Conservation (phyloP, 1,140 invertebrate species). For the Adelges cooleyi region DNA sequence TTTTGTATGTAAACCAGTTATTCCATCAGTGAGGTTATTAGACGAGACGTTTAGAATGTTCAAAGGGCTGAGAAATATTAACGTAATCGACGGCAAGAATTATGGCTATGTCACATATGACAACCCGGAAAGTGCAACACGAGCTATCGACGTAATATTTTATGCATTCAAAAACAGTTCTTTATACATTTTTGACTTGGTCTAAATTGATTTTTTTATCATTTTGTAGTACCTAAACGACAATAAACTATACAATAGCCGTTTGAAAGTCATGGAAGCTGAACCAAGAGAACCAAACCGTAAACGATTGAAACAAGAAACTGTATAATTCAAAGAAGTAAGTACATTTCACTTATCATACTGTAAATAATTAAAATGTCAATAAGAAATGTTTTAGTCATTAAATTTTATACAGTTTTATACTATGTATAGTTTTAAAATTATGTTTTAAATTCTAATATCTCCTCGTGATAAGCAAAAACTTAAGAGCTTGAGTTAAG, state of each 20-base stretch:
- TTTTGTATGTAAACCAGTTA: slow-evolving; percentile 67
- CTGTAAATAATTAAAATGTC: too few species aligned
- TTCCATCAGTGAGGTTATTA: slow-evolving; percentile 66
- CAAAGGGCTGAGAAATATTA: slow-evolving; percentile 85
- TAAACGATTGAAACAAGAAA: slow-evolving; percentile 17
- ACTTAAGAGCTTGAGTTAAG: too few species aligned
- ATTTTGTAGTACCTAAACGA: slow-evolving; percentile 59
- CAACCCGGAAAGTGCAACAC: slow-evolving; percentile 58
- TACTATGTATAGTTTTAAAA: too few species aligned
- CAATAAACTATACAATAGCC: slow-evolving; percentile 66
- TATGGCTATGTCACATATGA: slow-evolving; percentile 89
- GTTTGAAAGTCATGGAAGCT: slow-evolving; percentile 77
- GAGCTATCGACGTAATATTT: slow-evolving; percentile 54
- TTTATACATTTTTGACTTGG: too few species aligned
- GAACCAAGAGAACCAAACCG: slow-evolving; percentile 56
- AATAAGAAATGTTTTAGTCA: too few species aligned
- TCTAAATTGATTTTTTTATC: too few species aligned
- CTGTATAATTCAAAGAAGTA: background rate
- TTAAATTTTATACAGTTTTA: too few species aligned
- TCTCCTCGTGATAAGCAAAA: too few species aligned
- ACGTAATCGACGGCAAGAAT: slow-evolving; percentile 74
- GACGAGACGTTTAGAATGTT: slow-evolving; percentile 83
- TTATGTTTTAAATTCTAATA: too few species aligned
- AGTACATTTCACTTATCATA: too few species aligned
- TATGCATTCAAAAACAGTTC: background rate